Percentiles rank a stretch among this genome's conserved stretches.
These are phyloP conservation scores for Ianthella basta DNA, from an alignment of 37 sponge, comb jelly and placozoan species.

Conservation along the genomic window DNA sequence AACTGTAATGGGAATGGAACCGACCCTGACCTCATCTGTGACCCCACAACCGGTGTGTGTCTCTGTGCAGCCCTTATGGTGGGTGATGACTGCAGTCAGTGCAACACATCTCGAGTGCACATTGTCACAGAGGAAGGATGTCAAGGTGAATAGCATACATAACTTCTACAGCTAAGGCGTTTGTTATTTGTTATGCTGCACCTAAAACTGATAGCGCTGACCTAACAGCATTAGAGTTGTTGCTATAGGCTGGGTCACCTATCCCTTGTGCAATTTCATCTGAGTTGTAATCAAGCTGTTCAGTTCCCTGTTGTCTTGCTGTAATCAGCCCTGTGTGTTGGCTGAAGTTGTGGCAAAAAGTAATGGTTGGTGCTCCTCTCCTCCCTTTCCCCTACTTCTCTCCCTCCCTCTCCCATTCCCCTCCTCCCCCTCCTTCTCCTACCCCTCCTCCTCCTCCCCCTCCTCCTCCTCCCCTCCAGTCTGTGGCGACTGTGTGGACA, in stretches of 20 bases:
- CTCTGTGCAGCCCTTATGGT: not conserved
- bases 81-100: not conserved
- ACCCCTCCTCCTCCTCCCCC: not conserved
- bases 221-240: no score
- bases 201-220: no score
- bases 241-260: no score
- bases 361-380: not conserved
- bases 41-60: not conserved
- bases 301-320: not conserved
- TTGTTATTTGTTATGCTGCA: no score
- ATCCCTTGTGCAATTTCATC: no score
- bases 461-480: not conserved
- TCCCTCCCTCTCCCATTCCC: not conserved
- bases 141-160: not conserved
- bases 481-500: constrained; percentile 22
- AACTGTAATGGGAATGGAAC: constrained; percentile 4
- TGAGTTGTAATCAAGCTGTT: not conserved
- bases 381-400: not conserved
- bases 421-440: not conserved
- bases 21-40: not conserved
- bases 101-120: constrained; percentile 12
- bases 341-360: no score
- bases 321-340: not conserved
- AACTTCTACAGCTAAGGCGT: not conserved
- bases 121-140: constrained; percentile 10